Evolutionary conservation across 2,888 invertebrate species (phyloP).

Genomic region (Caenorhabditis panamensis): DNA sequence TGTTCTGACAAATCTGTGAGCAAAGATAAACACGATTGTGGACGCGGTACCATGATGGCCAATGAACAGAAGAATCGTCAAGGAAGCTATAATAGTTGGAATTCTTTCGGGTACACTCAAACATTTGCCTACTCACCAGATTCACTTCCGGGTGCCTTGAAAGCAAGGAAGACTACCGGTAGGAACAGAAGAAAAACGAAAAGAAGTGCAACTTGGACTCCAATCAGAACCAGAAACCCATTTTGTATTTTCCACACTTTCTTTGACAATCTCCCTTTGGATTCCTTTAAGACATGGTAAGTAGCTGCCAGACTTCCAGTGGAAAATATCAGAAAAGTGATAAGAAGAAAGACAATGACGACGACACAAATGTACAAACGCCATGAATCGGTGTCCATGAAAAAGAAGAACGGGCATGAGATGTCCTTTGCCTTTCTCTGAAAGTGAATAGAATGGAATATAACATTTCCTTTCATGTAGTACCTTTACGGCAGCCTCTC

Average conservation of each 20-base stretch:
- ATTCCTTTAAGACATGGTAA: conserved; percentile 31
- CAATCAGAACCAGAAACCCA: conserved; percentile 25
- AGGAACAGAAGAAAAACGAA: conserved; percentile 44
- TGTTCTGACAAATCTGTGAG: conserved; percentile 45
- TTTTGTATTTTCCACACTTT: conserved; percentile 41
- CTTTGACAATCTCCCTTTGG: conserved; percentile 25
- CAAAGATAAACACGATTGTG: conserved; percentile 39
- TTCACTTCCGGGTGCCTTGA: conserved; percentile 35
- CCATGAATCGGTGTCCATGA: conserved; percentile 40
- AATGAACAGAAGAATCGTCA: conserved; percentile 31
- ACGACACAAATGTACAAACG: conserved; percentile 21
- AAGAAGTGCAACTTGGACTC: conserved; percentile 27
- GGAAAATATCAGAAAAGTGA: conserved; percentile 32
- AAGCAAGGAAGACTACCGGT: conserved; percentile 3
- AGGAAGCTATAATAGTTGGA: conserved; percentile 34
- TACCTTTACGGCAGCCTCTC: conserved; percentile 18
- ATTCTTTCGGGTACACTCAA: neutral
- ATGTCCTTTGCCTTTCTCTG: conserved; percentile 20
- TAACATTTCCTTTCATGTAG: too few relatives aligned
- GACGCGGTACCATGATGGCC: conserved; percentile 46
- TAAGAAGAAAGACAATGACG: conserved; percentile 27
- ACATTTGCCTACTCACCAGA: conserved; percentile 8
- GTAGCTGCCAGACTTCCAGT: conserved; percentile 24
- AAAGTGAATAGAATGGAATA: too few relatives aligned
- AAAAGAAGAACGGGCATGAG: conserved; percentile 25